Evolutionary conservation across 1,140 invertebrate species (phyloP).

Genomic region (Campoletis sonorensis): DNA sequence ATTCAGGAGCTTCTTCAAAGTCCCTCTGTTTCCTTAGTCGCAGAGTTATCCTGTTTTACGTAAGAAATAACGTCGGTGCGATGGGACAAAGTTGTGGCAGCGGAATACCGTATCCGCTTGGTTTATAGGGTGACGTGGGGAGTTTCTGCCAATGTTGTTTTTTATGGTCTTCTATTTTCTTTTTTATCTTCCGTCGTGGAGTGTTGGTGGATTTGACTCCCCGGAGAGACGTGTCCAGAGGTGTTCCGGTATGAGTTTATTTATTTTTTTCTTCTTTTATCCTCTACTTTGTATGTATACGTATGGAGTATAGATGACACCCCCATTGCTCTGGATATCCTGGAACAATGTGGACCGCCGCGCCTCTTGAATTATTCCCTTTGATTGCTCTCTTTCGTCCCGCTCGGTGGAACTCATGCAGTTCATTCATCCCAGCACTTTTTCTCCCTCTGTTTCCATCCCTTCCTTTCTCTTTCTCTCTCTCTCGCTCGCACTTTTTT

Average conservation of each 20-base stretch:
- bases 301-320: not conserved
- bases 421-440: slow-evolving; percentile 30
- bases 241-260: slow-evolving; percentile 8
- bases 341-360: slow-evolving; percentile 70
- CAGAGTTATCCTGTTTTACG: not conserved
- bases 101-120: not conserved
- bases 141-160: slow-evolving; percentile 33
- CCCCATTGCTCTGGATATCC: slow-evolving; percentile 25
- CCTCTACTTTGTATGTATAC: slow-evolving; percentile 11
- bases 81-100: slow-evolving; percentile 19
- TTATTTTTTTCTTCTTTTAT: too few relatives aligned
- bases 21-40: not conserved
- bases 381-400: slow-evolving; percentile 74
- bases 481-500: not conserved
- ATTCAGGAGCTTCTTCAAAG: slow-evolving; percentile 16
- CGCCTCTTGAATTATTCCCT: slow-evolving; percentile 75
- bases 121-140: slow-evolving; percentile 4
- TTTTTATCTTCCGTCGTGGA: not conserved
- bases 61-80: slow-evolving; percentile 30
- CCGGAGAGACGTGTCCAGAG: slow-evolving; percentile 12
- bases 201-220: slow-evolving; percentile 17
- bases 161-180: slow-evolving; percentile 3
- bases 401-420: slow-evolving; percentile 52
- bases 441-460: not conserved
- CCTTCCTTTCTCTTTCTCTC: not conserved